Percentiles rank a stretch among this genome's conserved stretches.
These are phyloP conservation scores for Aphis craccivora DNA, from an alignment of 1,140 invertebrate species.

Conservation along the genomic window DNA sequence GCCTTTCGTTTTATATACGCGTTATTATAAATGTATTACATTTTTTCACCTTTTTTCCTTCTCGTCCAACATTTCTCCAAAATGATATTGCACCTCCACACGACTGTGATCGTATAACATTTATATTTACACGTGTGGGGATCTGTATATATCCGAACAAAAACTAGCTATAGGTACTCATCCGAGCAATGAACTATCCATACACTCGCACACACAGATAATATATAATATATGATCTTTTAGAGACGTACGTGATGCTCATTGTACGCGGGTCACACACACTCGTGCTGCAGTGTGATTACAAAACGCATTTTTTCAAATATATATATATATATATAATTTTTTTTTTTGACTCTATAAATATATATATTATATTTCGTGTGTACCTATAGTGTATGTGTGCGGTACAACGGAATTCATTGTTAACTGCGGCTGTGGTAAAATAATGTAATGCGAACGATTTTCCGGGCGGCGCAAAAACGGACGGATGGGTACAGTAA, in stretches of 20 bases:
- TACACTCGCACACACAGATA: neutral
- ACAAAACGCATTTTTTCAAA: slow-evolving; percentile 41
- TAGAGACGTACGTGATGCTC: slow-evolving; percentile 37
- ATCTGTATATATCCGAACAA: neutral
- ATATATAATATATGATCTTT: neutral
- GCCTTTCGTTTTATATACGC: neutral
- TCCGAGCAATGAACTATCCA: slow-evolving; percentile 45
- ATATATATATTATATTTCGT: neutral
- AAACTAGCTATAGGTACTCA: neutral
- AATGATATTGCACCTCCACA: slow-evolving; percentile 8
- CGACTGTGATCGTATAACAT: neutral
- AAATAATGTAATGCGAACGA: neutral
- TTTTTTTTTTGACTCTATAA: too few species aligned
- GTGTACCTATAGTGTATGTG: neutral
- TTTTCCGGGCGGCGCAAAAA: slow-evolving; percentile 17
- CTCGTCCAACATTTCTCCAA: neutral
- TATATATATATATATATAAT: neutral
- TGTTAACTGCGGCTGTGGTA: neutral
- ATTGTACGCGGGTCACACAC: slow-evolving; percentile 1
- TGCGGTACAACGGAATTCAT: neutral
- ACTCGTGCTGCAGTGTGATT: slow-evolving; percentile 18
- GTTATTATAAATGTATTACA: slow-evolving; percentile 36
- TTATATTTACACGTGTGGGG: neutral
- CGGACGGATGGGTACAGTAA: neutral
- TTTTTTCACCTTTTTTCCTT: neutral